Evolutionary conservation across 2,113 vertebrate genomes (phyloP), one percentile per base, ranked within the genome.

Genomic region (Phoxinus phoxinus): DNA sequence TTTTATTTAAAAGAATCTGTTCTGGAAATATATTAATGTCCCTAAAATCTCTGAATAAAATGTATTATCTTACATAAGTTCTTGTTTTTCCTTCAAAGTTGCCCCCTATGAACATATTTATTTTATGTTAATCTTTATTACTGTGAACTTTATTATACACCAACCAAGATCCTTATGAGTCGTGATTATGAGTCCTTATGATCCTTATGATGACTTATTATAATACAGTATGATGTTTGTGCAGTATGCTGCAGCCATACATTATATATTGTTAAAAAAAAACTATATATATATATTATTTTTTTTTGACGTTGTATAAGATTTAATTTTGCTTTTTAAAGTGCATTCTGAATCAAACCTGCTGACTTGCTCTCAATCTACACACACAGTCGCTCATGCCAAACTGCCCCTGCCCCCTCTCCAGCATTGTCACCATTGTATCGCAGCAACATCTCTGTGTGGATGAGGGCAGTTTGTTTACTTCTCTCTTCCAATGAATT

Each of bases 1-100:
- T 96, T 96, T 95, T 96, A 96, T 96, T 96, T 96, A 96, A 96
- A 93, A 94, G 93, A 95, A 94, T 94, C 93, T 94, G 92, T 94
- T 93, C 94, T 95, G 93, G 32, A 85, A 96, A 95, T 94, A 89
- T 84, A 86, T 89, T 77, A 87, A 87, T 88, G 94, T 93, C 91
- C 93, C 94, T 90, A 95, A 95, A 92, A 92, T 91, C 93, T 92
- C 93, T 94, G 85, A 88, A 93, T 78, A 93, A 90, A 92, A 73
- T 83, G 91, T 95, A 93, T 91, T 94, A 94, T 95, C 94, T 73
- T 86, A 90, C 58, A 46, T 82, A 77, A 84, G 46, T 72, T 72
- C 44, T 41, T 75, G 79, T 46, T 75, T 75, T 74, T 69, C 30
- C 30, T 72, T 61, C n/a, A 37, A 21, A 35, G 73, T 74, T 8